Conservation (phyloP, 2,113 vertebrate species). For the Poeciliopsis retropinna region DNA sequence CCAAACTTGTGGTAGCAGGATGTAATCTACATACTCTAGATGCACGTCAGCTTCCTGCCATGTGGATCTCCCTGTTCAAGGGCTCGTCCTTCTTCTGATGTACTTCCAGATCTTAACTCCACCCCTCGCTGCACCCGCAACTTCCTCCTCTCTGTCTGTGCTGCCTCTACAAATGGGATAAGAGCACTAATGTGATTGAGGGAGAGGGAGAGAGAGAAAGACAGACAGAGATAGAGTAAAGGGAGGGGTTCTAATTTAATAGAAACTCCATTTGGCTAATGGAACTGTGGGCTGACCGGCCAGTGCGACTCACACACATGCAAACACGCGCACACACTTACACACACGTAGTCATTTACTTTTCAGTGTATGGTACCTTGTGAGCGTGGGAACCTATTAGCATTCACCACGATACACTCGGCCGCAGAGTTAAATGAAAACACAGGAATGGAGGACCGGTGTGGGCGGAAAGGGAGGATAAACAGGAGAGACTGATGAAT, state of each 20-base stretch:
- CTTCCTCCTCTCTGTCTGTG: conserved; percentile 43
- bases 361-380: conserved; percentile 56
- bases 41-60: conserved; percentile 6
- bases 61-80: conserved; percentile 60
- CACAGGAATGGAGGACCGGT: conserved; percentile 27
- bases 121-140: conserved; percentile 18
- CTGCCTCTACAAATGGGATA: conserved; percentile 78
- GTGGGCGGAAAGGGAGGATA: conserved; percentile 41
- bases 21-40: not conserved
- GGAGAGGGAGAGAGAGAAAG: conserved; percentile 38
- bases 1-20: not conserved
- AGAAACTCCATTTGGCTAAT: conserved; percentile 84
- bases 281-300: conserved; percentile 72
- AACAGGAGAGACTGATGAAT: conserved; percentile 49
- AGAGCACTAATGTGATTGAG: conserved; percentile 83
- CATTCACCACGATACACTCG: conserved; percentile 67
- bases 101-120: conserved; percentile 67
- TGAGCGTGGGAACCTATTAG: conserved; percentile 75
- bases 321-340: conserved; percentile 27
- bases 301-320: conserved; percentile 30
- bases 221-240: conserved; percentile 47
- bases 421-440: conserved; percentile 55
- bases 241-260: conserved; percentile 81
- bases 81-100: conserved; percentile 69
- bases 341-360: conserved; percentile 39